Evolutionary conservation across 1,140 invertebrate species (phyloP), one percentile per base, ranked within the genome.

Genomic region (Drosophila bipectinata): DNA sequence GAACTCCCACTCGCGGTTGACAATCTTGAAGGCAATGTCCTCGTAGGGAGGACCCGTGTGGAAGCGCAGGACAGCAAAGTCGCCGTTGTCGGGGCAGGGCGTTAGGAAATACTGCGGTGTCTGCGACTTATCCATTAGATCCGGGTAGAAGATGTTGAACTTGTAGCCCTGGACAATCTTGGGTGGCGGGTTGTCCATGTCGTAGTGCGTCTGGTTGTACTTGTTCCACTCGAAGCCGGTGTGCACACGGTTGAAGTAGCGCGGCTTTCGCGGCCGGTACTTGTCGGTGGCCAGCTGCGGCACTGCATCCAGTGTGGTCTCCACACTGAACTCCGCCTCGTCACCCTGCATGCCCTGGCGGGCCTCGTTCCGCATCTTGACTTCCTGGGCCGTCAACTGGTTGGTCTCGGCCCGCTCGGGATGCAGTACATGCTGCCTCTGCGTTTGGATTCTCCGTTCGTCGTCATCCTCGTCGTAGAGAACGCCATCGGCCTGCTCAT

Each of bases 101-200:
- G 96, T 98, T 94, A 97, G 93, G 18, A 95, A 98, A 92, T 99
- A 99, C 90, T 98, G 95, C 0, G 99, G 99, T 9, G 99, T 99
- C 54, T 96, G 94, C 51, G 94, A 95, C 90, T 99, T 99, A 91
- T 99, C 98, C 79, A 99, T 99, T 44, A 99, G 94, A 94, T 99
- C 99, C 0, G 99, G 99, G 94, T 99, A 99, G 93, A 99, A 99
- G 71, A 99, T 99, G 93, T 99, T 99, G 93, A 99, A 99, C 92
- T 99, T 99, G 93, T 99, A 99, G 26, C 99, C 99, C 92, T 99
- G 99, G 0, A 99, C 99, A 90, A 99, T 99, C 93, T 99, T 99
- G 0, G 99, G 99, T 14, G 99, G 99, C 39, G 99, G 99, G 94
- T 99, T 99, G 92, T 99, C 99, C 95, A 99, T 98, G 91, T 99